Evolutionary conservation across 2,113 vertebrate genomes (phyloP).

Genomic region (Aptenodytes forsteri): DNA sequence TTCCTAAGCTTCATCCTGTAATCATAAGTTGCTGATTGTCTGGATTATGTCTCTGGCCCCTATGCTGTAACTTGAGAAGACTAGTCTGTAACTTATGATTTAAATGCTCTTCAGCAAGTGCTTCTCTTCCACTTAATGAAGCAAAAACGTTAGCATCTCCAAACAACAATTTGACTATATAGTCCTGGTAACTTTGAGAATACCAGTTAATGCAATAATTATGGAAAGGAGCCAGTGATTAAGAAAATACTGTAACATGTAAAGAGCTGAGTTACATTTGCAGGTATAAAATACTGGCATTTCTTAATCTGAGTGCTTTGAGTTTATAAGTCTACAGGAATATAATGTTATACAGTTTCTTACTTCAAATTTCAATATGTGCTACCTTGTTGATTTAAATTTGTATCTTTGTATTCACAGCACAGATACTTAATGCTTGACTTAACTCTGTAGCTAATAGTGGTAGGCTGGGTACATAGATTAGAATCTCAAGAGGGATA

Average conservation of each 20-base stretch:
- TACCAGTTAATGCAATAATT: background rate
- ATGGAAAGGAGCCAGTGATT: background rate
- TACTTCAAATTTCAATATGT: background rate
- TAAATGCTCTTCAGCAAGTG: background rate
- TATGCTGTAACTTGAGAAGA: background rate
- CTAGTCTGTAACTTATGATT: background rate
- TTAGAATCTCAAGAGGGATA: background rate
- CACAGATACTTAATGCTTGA: background rate
- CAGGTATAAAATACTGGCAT: background rate
- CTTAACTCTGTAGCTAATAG: background rate
- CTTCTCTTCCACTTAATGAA: background rate
- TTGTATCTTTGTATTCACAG: background rate
- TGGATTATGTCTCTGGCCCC: background rate
- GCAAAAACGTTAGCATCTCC: background rate
- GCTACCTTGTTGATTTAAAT: background rate
- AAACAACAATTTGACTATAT: background rate
- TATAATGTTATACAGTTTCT: background rate
- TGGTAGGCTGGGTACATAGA: background rate
- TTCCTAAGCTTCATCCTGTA: background rate
- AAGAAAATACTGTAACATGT: background rate
- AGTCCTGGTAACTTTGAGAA: background rate
- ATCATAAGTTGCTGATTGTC: background rate
- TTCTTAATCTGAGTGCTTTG: background rate
- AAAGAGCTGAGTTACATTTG: background rate
- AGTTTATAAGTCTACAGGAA: background rate